Conservation (phyloP, 2,113 vertebrate species). For the Crotalus viridis region DNA sequence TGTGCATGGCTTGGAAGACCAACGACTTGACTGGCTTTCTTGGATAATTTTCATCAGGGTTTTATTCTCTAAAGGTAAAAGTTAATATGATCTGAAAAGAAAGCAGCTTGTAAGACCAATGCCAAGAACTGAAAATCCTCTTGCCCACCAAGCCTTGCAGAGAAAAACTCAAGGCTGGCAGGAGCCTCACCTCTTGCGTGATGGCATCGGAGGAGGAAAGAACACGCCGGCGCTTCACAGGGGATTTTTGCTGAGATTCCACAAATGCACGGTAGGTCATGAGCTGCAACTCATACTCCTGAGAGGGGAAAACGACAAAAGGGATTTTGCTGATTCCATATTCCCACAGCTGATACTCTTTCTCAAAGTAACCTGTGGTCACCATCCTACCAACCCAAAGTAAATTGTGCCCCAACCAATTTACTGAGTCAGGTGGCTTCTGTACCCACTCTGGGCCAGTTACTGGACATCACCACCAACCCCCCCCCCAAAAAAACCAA, state of each 20-base stretch:
- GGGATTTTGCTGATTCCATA: no score
- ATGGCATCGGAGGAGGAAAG: slow-evolving; percentile 92
- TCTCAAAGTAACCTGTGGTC: neutral
- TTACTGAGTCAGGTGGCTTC: neutral
- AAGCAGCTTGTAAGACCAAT: slow-evolving; percentile 1
- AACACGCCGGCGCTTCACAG: slow-evolving; percentile 89
- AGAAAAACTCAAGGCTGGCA: neutral
- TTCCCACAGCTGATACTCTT: neutral
- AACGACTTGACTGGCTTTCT: neutral
- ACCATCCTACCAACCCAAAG: neutral
- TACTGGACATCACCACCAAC: neutral
- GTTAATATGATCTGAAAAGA: neutral
- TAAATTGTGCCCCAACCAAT: neutral
- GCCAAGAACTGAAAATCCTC: neutral
- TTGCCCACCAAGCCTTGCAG: accelerated
- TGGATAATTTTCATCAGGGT: neutral
- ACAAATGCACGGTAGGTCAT: slow-evolving; percentile 96
- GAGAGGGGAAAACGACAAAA: neutral
- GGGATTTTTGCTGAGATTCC: slow-evolving; percentile 92
- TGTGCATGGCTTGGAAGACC: neutral
- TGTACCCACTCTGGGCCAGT: neutral
- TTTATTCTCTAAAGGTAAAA: slow-evolving; percentile 16
- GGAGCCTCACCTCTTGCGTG: slow-evolving; percentile 87
- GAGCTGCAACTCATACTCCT: slow-evolving; percentile 97
- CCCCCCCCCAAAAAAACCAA: neutral